Base-by-base conservation (phyloP, 1,140 invertebrate genomes). In the Lysiphlebus fabarum region DNA sequence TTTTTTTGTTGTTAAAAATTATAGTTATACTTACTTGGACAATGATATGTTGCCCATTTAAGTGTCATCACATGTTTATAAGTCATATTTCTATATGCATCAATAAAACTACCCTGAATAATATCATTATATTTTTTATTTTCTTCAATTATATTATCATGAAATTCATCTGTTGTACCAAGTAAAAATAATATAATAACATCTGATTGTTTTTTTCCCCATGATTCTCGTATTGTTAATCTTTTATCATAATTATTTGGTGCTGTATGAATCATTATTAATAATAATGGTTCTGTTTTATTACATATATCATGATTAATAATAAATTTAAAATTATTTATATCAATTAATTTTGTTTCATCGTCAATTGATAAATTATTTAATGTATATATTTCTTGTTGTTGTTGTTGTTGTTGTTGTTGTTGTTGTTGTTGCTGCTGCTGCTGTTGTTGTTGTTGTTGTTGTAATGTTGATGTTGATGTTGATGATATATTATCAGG, bases 21-120 rank as follows among this genome's bases (percentile, higher is more conserved):
- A 42, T 9, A 53, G 43, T 42, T 48, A 58, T 47, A 44, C 65
- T 73, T 73, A 78, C 77, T 73, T 53, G 82, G 75, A 75, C 87
- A 89, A 75, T 87, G 83, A 69, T 87, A 85, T 6, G 84, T 81
- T 44, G 86, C 83, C 87, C 90, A 95, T 71, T 91, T 90, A n/a
- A 94, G 82, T 1, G 84, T 86, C 84, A 91, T 90, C 5, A 90
- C 85, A 74, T 92, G 90, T 75, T 95, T 95, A 68, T 92, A 91
- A 2, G 91, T 93, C 75, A 95, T 83, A 77, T 94, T 95, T 61
- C 86, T 83, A 70, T 94, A 95, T 37, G 82, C 82, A 78, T 94
- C 92, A 7, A 82, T 57, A 72, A 93, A 93, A 65, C 84, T 86
- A 33, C 90, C 90, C 75, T 92, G 89, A 33, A 93, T 82, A 56